Conservation (phyloP, 2,888 invertebrate species). For the Flabesymbios commensalis region DNA sequence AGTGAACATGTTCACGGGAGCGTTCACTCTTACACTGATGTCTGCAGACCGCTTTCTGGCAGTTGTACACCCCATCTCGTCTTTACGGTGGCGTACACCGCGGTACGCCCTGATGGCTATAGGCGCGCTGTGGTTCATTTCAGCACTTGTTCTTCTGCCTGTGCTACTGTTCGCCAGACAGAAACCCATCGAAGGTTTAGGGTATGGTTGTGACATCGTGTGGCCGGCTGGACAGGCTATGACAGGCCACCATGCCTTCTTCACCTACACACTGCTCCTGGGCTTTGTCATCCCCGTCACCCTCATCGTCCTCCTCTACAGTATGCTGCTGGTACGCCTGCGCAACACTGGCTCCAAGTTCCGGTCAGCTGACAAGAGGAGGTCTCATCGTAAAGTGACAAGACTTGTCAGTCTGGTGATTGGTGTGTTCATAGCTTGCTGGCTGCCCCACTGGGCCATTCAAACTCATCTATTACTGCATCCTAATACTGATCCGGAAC, state of each 20-base stretch:
- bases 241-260: constrained; percentile 16
- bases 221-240: constrained; percentile 23
- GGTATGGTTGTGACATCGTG: constrained; percentile 16
- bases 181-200: not conserved
- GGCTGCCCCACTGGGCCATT: constrained; percentile 25
- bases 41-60: constrained; percentile 36
- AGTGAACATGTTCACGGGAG: constrained; percentile 36
- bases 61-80: constrained; percentile 33
- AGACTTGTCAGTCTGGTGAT: constrained; percentile 20
- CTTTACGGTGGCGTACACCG: constrained; percentile 31
- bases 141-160: constrained; percentile 31
- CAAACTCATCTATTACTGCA: too few species aligned
- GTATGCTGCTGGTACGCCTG: constrained; percentile 27
- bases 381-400: constrained; percentile 21
- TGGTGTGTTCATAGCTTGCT: constrained; percentile 19
- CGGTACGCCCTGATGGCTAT: constrained; percentile 25
- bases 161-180: constrained; percentile 27
- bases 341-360: constrained; percentile 11
- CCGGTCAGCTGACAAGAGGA: not conserved
- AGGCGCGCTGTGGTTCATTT: constrained; percentile 29
- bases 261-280: constrained; percentile 26
- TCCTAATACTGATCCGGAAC: too few species aligned
- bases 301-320: constrained; percentile 29
- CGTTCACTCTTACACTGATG: constrained; percentile 34
- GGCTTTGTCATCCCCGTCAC: constrained; percentile 31